These are phyloP conservation scores for Squalus acanthias DNA, from an alignment of 2,797 vertebrate genomes.

Conservation along the genomic window DNA sequence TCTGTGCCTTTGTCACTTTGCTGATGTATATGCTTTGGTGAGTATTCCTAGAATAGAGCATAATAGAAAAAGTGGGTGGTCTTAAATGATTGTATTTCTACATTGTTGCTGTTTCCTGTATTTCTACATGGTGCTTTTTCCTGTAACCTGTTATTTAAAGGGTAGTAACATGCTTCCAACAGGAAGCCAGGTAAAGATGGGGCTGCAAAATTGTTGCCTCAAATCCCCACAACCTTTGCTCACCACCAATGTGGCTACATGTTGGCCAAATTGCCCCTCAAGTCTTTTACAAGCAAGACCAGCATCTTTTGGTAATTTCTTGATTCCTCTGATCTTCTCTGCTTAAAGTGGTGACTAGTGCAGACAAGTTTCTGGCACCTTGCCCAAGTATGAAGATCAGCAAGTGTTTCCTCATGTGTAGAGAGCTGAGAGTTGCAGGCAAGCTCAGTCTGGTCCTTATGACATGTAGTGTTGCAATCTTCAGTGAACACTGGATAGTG, in stretches of 20 bases:
- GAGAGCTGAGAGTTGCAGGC: neutral
- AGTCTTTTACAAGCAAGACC: neutral
- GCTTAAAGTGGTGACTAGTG: neutral
- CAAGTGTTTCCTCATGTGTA: no score
- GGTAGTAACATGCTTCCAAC: no score
- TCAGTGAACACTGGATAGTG: neutral
- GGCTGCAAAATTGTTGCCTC: neutral
- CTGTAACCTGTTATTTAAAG: neutral
- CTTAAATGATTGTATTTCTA: neutral
- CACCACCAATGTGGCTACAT: neutral
- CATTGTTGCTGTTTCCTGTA: neutral
- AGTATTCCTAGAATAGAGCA: conserved; percentile 44
- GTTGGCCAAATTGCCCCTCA: neutral
- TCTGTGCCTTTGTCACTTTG: conserved; percentile 48
- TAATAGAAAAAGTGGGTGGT: neutral
- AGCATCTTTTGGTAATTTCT: neutral
- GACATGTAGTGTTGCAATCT: neutral
- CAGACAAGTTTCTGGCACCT: neutral
- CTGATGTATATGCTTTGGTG: conserved; percentile 45
- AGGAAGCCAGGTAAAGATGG: no score
- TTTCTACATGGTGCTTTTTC: neutral
- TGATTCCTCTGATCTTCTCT: no score
- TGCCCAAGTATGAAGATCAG: neutral
- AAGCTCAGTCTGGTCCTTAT: neutral
- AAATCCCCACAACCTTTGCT: neutral